These are phyloP conservation scores for Rutpela maculata DNA, from an alignment of 2,888 invertebrate genomes.

Conservation along the genomic window DNA sequence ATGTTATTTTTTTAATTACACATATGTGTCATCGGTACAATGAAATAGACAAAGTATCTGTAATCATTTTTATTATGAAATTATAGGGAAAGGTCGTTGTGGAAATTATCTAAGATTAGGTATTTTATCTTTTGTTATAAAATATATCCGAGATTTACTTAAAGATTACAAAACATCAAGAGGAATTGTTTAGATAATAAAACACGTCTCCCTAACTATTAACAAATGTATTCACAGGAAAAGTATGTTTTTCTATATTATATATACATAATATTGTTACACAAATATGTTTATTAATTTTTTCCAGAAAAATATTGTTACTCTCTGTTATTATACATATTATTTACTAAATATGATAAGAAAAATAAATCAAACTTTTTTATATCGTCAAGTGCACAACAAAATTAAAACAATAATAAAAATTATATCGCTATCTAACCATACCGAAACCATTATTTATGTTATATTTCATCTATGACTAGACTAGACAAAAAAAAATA, in stretches of 20 bases:
- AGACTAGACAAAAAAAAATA: too few relatives aligned
- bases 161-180: not conserved
- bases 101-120: not conserved
- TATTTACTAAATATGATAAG: not conserved
- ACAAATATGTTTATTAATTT: not conserved
- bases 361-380: not conserved
- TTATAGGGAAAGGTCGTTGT: not conserved
- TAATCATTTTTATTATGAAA: not conserved
- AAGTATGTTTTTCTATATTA: not conserved
- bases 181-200: not conserved
- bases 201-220: not conserved
- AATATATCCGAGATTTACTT: not conserved
- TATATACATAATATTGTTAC: too few relatives aligned
- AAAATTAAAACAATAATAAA: too few relatives aligned
- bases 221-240: not conserved
- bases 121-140: not conserved
- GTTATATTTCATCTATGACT: too few relatives aligned
- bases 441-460: too few relatives aligned
- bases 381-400: too few relatives aligned
- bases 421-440: too few relatives aligned
- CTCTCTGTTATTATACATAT: not conserved
- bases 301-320: not conserved
- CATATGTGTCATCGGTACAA: not conserved
- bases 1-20: too few relatives aligned
- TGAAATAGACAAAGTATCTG: not conserved